Conservation (phyloP, 1,140 invertebrate species). For the Episyrphus balteatus region DNA sequence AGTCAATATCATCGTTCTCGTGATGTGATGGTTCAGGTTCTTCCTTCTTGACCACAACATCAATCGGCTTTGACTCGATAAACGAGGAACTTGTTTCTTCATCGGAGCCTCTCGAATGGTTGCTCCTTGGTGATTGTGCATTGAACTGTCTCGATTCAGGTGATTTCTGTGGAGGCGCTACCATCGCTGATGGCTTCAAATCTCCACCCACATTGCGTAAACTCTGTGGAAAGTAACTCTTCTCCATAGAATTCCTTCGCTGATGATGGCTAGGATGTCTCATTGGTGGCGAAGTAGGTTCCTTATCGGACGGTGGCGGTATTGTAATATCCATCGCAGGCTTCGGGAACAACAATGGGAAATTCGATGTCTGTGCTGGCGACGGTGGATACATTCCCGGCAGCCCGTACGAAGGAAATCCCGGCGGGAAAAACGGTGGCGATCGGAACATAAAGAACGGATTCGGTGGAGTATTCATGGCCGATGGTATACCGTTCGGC, state of each 20-base stretch:
- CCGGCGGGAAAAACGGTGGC: slow-evolving; percentile 42
- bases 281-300: neutral
- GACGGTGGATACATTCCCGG: slow-evolving; percentile 28
- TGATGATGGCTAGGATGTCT: neutral
- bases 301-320: neutral
- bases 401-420: slow-evolving; percentile 39
- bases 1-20: too few relatives aligned
- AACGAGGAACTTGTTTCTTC: slow-evolving; percentile 7
- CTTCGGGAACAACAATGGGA: slow-evolving; percentile 48
- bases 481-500: slow-evolving; percentile 26
- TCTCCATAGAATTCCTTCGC: neutral
- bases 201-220: too few relatives aligned
- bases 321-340: slow-evolving; percentile 16
- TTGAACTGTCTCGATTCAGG: neutral
- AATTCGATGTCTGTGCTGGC: slow-evolving; percentile 32
- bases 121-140: slow-evolving; percentile 1
- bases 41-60: neutral
- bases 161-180: too few relatives aligned
- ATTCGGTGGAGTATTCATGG: slow-evolving; percentile 43
- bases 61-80: neutral
- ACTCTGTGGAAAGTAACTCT: neutral
- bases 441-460: slow-evolving; percentile 53
- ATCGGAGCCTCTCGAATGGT: slow-evolving; percentile 11
- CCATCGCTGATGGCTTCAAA: too few relatives aligned
- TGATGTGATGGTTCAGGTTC: too few relatives aligned